These are phyloP conservation scores for Sebastes cheni DNA, from an alignment of 2,797 vertebrate species.

Conservation along the genomic window DNA sequence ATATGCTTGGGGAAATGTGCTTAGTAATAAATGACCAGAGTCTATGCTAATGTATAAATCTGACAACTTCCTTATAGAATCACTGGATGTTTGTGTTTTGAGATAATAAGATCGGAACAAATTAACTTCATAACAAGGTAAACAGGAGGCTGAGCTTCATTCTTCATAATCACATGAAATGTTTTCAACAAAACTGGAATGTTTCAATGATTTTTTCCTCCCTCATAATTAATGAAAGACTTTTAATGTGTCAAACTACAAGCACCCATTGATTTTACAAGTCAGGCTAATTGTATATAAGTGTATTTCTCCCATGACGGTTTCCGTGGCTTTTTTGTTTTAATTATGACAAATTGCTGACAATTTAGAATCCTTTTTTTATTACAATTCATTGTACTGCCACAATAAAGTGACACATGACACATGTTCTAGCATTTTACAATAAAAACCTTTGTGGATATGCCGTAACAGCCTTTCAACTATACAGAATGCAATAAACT, in stretches of 20 bases:
- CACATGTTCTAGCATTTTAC: not conserved
- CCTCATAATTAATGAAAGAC: not conserved
- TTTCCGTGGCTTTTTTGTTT: not conserved
- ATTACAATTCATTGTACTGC: not conserved
- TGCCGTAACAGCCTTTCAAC: not conserved
- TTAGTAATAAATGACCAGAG: constrained; percentile 29
- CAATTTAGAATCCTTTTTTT: not conserved
- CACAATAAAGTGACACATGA: not conserved
- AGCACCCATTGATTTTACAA: not conserved
- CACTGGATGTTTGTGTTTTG: constrained; percentile 10
- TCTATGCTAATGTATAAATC: constrained; percentile 29
- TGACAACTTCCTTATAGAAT: constrained; percentile 41
- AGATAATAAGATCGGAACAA: constrained; percentile 11
- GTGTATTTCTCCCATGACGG: not conserved
- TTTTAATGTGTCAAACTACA: not conserved
- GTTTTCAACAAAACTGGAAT: constrained; percentile 5
- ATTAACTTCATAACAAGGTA: constrained; percentile 5
- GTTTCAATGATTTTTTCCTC: not conserved
- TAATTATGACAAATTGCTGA: not conserved
- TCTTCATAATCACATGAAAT: not conserved
- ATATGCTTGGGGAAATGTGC: constrained; percentile 19
- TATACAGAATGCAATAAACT: not conserved
- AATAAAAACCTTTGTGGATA: not conserved
- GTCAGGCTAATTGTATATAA: not conserved
- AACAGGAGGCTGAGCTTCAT: not conserved